These are phyloP conservation scores for Alitta virens DNA, from an alignment of 2,888 invertebrate genomes.

Conservation along the genomic window DNA sequence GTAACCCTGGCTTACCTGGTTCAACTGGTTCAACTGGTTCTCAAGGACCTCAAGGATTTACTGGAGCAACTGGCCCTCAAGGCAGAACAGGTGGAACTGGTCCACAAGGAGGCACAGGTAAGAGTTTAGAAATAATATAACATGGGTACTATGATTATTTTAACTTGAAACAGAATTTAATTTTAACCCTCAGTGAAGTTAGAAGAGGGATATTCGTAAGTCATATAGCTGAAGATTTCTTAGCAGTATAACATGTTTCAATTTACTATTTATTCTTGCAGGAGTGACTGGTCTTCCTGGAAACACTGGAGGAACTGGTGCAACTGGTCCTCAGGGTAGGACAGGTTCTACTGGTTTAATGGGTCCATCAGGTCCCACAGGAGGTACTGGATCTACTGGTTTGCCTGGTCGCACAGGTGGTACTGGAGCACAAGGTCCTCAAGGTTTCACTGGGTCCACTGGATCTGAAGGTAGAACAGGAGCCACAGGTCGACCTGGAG, in stretches of 20 bases:
- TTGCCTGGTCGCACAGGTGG: constrained; percentile 17
- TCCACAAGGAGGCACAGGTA: constrained; percentile 14
- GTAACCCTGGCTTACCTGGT: constrained; percentile 15
- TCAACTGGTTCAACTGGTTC: constrained; percentile 16
- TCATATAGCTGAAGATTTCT: constrained; percentile 10
- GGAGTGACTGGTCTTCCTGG: constrained; percentile 21
- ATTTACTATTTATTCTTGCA: constrained; percentile 5
- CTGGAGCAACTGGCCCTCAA: constrained; percentile 11
- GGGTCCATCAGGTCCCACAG: constrained; percentile 15
- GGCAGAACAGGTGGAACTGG: constrained; percentile 18
- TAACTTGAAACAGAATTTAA: too few species aligned
- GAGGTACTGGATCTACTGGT: constrained; percentile 12
- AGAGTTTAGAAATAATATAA: not conserved
- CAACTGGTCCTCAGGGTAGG: constrained; percentile 9
- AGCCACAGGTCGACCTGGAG: constrained; percentile 6
- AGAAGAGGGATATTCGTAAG: too few species aligned
- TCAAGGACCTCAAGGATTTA: constrained; percentile 9
- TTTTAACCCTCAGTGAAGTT: too few species aligned
- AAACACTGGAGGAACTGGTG: constrained; percentile 15
- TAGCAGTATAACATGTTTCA: too few species aligned
- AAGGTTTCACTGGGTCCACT: constrained; percentile 14
- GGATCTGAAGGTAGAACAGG: constrained; percentile 17
- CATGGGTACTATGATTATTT: too few species aligned
- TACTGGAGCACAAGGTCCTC: constrained; percentile 10
- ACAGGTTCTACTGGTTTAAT: constrained; percentile 11